Percentiles rank a stretch among this genome's conserved stretches.
phyloP scores from a whole-genome alignment of 2,797 vertebrate species.

The Eulemur rubriventer region DNA sequence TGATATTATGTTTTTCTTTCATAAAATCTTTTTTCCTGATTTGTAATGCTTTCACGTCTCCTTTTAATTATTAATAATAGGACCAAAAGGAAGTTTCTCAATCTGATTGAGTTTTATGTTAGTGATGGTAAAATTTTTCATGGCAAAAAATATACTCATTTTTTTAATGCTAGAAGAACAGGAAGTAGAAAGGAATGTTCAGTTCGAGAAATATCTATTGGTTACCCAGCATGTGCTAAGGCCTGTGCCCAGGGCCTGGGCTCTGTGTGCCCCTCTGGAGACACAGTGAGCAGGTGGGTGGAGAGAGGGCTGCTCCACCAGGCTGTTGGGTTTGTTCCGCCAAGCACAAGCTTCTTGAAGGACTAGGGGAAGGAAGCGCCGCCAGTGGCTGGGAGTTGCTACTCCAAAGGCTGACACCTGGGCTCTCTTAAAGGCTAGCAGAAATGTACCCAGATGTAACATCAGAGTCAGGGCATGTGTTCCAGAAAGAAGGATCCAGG shows the following conservation, averaged over 20 bases:
- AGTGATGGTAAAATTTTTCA: not conserved
- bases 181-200: not conserved
- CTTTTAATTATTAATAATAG: not conserved
- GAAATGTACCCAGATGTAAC: no score
- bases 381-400: not conserved
- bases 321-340: not conserved
- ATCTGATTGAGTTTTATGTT: not conserved
- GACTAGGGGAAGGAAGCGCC: not conserved
- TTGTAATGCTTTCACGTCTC: not conserved
- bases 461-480: not conserved
- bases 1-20: not conserved
- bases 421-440: not conserved
- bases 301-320: no score
- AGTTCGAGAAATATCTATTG: not conserved
- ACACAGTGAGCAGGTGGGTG: no score
- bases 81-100: not conserved
- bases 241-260: fast-evolving
- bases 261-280: not conserved
- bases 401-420: not conserved
- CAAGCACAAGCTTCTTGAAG: not conserved
- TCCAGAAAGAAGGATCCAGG: fast-evolving
- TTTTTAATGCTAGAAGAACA: not conserved
- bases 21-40: not conserved
- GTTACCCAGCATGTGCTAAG: not conserved
- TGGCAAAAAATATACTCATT: not conserved